These are phyloP conservation scores for human (Homo sapiens) DNA, from an alignment of 2,113 vertebrate genomes.

Conservation along the genomic window GRCh38 chr7:152153001-152153500, in stretches of 20 bases:
- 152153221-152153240: neutral
- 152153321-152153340: accelerated
- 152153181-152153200: accelerated
- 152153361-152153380: accelerated
- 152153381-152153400: neutral
- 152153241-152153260: neutral
- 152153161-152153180: neutral
- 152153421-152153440: neutral
- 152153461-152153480: neutral
- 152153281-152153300: neutral
- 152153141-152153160: neutral
- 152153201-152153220: no score
- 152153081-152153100: neutral
- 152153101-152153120: neutral
- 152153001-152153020: neutral
- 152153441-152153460: no score
- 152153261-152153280: neutral
- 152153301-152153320: accelerated
- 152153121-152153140: neutral
- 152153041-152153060: accelerated
- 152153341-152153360: no score
- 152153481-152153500: neutral
- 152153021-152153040: neutral
- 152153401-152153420: neutral
- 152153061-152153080: neutral